Percentiles rank a stretch among this genome's conserved stretches.
phyloP scores from a whole-genome alignment of 2,888 invertebrate genomes.

The Platerodrilus igneus region DNA sequence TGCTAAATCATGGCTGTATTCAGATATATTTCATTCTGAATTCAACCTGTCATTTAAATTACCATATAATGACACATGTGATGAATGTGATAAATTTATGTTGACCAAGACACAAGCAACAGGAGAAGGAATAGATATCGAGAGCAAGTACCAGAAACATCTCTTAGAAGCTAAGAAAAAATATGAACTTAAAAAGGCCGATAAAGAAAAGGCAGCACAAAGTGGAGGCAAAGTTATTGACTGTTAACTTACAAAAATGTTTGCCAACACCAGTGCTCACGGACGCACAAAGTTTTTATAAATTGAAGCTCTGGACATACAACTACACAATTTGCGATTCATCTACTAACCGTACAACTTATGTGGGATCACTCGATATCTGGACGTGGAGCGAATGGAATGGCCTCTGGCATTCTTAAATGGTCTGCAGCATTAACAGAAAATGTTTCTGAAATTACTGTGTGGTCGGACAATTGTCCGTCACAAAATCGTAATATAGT shows the following conservation, averaged over 20 bases:
- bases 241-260: conserved; percentile 24
- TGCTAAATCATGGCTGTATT: conserved; percentile 4
- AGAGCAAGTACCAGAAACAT: conserved; percentile 2
- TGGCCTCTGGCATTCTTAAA: conserved; percentile 28
- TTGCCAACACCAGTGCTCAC: conserved; percentile 20
- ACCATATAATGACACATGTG: conserved; percentile 2
- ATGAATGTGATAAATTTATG: conserved; percentile 3
- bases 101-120: background rate
- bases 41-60: conserved; percentile 1
- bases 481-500: conserved; percentile 12
- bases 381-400: conserved; percentile 29
- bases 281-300: conserved; percentile 25
- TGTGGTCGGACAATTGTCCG: conserved; percentile 18
- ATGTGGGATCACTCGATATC: conserved; percentile 27
- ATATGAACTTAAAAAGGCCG: conserved; percentile 2
- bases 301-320: conserved; percentile 22
- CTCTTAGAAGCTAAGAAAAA: background rate
- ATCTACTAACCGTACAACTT: conserved; percentile 17
- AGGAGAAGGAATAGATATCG: background rate
- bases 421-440: conserved; percentile 13
- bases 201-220: background rate
- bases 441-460: conserved; percentile 4
- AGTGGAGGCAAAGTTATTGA: conserved; percentile 3
- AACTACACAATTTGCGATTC: conserved; percentile 13
- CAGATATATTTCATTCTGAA: background rate